Evolutionary conservation across 1,140 invertebrate species (phyloP), one percentile per base, ranked within the genome.

Genomic region (Stegodyphus mimosarum): DNA sequence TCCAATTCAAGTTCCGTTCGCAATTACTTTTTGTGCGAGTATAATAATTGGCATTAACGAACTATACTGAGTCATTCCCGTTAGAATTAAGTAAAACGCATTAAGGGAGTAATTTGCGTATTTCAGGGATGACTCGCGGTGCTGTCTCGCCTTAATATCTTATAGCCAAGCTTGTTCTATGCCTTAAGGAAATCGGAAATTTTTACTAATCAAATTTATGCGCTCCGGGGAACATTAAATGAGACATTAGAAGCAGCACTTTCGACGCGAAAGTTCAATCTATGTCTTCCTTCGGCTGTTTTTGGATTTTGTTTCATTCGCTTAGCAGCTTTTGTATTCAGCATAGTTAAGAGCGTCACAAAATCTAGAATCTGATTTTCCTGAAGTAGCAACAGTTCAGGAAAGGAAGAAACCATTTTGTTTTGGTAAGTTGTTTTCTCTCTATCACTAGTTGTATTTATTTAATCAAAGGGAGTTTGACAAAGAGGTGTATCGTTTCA

Each of bases 21-120:
- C 15, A 64, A 77, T 79, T 71, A 79, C 51, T 81, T 80, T 81
- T 72, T 72, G 51, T 50, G 6, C 7, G 33, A 55, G n/a, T 63
- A 9, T 66, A 71, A 81, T 81, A 81, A 81, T 72, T 81, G 78
- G 72, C 78, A 72, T 72, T 81, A 81, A 81, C 69, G 78, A 81
- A 81, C 53, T 81, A n/a, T n/a, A 53, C n/a, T 79, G 13, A 66
- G 49, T 33, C 17, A 15, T 53, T 60, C 69, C 33, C 70, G 67
- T 72, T 70, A 81, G 69, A 81, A 81, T 81, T 81, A 81, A 60
- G 55, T 72, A 72, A 81, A 81, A 72, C 33, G 52, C 69, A 81
- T 81, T 81, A 77, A 72, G 69, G 55, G 67, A 81, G 53, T 63
- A 81, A 81, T 81, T 81, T 72, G 66, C 78, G 53, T 72, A 72